These are phyloP conservation scores for Ceraclea dissimilis DNA, from an alignment of 2,888 invertebrate species.

Conservation along the genomic window DNA sequence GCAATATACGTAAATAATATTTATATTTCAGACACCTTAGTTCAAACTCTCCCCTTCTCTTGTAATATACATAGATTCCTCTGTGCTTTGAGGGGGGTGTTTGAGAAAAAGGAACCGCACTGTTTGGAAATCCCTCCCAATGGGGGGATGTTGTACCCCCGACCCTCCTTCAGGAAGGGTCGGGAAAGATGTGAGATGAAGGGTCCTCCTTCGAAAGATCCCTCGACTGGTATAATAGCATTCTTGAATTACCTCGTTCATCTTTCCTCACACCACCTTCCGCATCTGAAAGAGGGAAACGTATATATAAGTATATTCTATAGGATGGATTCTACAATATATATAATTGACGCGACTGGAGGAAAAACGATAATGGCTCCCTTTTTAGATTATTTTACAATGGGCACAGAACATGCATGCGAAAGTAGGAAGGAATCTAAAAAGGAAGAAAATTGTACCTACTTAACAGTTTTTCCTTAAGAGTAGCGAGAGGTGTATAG, in stretches of 20 bases:
- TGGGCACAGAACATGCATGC: too few relatives aligned
- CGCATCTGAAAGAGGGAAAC: slow-evolving; percentile 12
- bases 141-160: background rate
- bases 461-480: too few relatives aligned
- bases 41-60: slow-evolving; percentile 44
- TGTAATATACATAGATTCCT: too few relatives aligned
- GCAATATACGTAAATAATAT: slow-evolving; percentile 15
- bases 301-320: too few relatives aligned
- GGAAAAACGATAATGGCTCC: background rate
- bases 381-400: too few relatives aligned
- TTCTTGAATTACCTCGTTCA: slow-evolving; percentile 65
- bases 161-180: background rate
- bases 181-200: background rate
- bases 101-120: slow-evolving; percentile 26
- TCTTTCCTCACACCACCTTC: slow-evolving; percentile 46
- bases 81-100: slow-evolving; percentile 27
- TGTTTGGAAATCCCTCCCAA: background rate
- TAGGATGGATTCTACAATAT: too few relatives aligned
- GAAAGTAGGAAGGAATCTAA: too few relatives aligned
- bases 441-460: too few relatives aligned
- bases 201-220: background rate
- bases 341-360: background rate
- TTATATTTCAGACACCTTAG: slow-evolving; percentile 15
- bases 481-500: too few relatives aligned
- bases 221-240: slow-evolving; percentile 53